phyloP scores from a whole-genome alignment of 2,797 vertebrate genomes.

The Monodelphis domestica region DNA sequence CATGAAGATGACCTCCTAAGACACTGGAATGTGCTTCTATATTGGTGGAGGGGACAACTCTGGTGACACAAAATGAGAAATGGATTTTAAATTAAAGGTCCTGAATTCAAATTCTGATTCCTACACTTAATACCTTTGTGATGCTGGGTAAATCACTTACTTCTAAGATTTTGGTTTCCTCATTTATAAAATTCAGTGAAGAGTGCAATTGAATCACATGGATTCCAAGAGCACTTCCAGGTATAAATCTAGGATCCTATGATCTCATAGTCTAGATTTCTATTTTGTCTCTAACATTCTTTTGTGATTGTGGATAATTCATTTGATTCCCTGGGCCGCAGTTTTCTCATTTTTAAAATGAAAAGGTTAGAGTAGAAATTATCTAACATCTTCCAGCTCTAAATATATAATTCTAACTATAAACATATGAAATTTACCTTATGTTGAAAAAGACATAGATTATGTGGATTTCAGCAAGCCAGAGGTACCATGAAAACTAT shows the following conservation, averaged over 20 bases:
- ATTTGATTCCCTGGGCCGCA: not conserved
- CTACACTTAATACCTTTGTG: not conserved
- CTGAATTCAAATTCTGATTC: not conserved
- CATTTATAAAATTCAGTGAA: not conserved
- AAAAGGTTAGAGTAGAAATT: no score
- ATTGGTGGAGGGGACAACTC: not conserved
- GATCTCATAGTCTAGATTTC: not conserved
- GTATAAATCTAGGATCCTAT: rapidly evolving
- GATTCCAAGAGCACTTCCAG: not conserved
- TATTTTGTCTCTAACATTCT: not conserved
- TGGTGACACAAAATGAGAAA: not conserved
- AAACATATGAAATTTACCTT: not conserved
- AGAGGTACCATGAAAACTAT: not conserved
- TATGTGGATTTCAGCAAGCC: not conserved
- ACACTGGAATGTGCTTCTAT: not conserved
- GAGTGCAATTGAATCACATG: not conserved
- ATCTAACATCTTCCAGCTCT: not conserved
- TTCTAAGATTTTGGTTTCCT: not conserved
- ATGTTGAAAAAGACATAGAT: not conserved
- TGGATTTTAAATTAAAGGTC: not conserved
- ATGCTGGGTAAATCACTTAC: not conserved
- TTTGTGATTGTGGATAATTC: not conserved
- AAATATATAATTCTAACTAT: not conserved
- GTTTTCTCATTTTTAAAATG: not conserved
- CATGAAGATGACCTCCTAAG: not conserved